Evolutionary conservation across 2,888 invertebrate species (phyloP).

Genomic region (Bedellia somnulentella): DNA sequence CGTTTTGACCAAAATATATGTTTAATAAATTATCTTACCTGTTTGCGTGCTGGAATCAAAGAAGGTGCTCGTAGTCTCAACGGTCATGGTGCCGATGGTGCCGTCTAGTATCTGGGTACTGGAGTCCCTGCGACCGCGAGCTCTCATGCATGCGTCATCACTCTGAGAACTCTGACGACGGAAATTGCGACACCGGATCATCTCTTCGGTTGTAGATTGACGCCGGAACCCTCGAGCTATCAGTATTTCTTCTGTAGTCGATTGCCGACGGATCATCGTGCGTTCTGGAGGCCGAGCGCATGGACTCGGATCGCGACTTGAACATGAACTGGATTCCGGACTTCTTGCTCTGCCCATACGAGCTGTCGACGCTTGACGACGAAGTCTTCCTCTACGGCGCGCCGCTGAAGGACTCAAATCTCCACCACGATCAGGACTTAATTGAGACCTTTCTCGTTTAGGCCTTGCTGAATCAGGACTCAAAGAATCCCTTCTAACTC

Average conservation of each 20-base stretch:
- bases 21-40: conserved; percentile 76
- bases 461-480: conserved; percentile 83
- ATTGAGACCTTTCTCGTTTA: conserved; percentile 75
- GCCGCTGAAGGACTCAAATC: conserved; percentile 78
- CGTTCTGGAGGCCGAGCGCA: conserved; percentile 65
- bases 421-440: conserved; percentile 78
- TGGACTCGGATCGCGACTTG: conserved; percentile 82
- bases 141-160: conserved; percentile 73
- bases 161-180: conserved; percentile 89
- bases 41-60: conserved; percentile 93
- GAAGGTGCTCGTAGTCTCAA: conserved; percentile 89
- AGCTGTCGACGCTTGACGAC: conserved; percentile 80
- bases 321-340: conserved; percentile 77
- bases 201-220: conserved; percentile 90
- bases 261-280: conserved; percentile 81
- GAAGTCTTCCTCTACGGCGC: conserved; percentile 66
- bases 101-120: conserved; percentile 90
- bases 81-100: conserved; percentile 89
- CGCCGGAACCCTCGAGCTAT: conserved; percentile 88
- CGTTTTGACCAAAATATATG: too few relatives aligned
- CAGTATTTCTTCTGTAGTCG: conserved; percentile 88
- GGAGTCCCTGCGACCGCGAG: conserved; percentile 77
- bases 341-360: conserved; percentile 61
- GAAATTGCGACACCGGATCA: conserved; percentile 89
- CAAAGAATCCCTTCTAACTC: conserved; percentile 82